Evolutionary conservation across 2,113 vertebrate species (phyloP), one percentile per base, ranked within the genome.

Genomic region (Corythoichthys intestinalis): DNA sequence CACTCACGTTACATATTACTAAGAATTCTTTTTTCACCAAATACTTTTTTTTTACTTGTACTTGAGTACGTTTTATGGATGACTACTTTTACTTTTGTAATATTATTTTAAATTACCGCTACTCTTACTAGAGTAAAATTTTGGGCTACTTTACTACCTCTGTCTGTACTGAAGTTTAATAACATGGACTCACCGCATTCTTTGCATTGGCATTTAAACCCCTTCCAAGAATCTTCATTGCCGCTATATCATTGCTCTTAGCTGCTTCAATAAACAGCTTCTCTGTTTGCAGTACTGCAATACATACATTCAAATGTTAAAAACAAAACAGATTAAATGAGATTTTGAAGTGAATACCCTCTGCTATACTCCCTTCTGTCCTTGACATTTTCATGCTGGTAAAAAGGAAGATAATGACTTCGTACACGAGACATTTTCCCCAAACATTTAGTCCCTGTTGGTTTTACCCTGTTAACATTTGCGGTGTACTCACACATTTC

Each of bases 221-320:
- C 74, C 78, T 92, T 70, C 71, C 87, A 54, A 93, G 83, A 50
- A 88, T 81, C 66, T 88, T 94, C 93, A 96, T 93, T 14, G 79
- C 86, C n/a, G 90, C 86, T 82, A 95, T 85, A 64, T 95, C 91
- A 69, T 95, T 95, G 68, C 47, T 93, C 87, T 94, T 96, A 15
- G 94, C 94, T 71, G 95, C 94, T 68, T 93, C 75, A 0, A 95
- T 94, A 78, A 94, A 94, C 71, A 89, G 81, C 87, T 88, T 95
- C 81, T 97, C 95, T 57, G 81, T 74, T 41, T 93, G 90, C 7
- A 96, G 86, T 69, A 96, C 95, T 97, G 79, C 4, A 67, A 49
- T 72, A 68, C 65, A 74, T 39, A 81, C 6, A 49, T 34, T 20
- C 4, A 12, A 11, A 13, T 50, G 2, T 50, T 50, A 13, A 50